Evolutionary conservation across 1,140 invertebrate species (phyloP), one percentile per base, ranked within the genome.

Genomic region (Lethocerus indicus): DNA sequence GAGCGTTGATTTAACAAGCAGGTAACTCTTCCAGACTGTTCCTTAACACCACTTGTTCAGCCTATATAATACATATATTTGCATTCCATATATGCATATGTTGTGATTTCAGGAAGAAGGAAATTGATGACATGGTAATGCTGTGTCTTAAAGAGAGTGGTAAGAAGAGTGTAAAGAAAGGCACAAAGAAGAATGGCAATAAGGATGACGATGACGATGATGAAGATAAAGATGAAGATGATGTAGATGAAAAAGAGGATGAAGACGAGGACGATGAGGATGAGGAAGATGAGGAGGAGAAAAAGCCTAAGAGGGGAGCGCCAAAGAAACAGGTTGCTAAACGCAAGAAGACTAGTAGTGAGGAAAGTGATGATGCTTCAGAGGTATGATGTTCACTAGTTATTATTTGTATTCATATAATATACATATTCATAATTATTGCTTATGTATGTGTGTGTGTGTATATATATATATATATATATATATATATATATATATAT

Each of bases 71-170:
- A 12, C 13, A 47, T 5, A 26, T 48, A 16, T 40, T 16, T 21
- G 14, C 4, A 26, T 12, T n/a, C 6, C 4, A 40, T 49, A 13
- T 24, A 28, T 29, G 14, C 13, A 29, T 47, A 12, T 39, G n/a
- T 39, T 54, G 36, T 42, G 3, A 46, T 43, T 69, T 61, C 42
- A 81, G 83, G 57, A 87, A 84, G 66, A 84, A 87, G 62, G 76
- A 88, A 62, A 80, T 90, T 24, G 86, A 90, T 57, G 74, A 78
- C 54, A 65, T 90, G 32, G 83, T 90, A 0, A 85, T 89, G 81
- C 80, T 81, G 51, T 75, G 71, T 56, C 66, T 81, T 35, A 71
- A 77, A 59, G 71, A 73, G 35, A 76, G 75, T 55, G 66, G 71
- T 53, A 70, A 71, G 25, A 32, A n/a, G n/a, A 50, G 40, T 27